Evolutionary conservation across 2,797 vertebrate species (phyloP), one percentile per base, ranked within the genome.

Genomic region (Limosa lapponica): DNA sequence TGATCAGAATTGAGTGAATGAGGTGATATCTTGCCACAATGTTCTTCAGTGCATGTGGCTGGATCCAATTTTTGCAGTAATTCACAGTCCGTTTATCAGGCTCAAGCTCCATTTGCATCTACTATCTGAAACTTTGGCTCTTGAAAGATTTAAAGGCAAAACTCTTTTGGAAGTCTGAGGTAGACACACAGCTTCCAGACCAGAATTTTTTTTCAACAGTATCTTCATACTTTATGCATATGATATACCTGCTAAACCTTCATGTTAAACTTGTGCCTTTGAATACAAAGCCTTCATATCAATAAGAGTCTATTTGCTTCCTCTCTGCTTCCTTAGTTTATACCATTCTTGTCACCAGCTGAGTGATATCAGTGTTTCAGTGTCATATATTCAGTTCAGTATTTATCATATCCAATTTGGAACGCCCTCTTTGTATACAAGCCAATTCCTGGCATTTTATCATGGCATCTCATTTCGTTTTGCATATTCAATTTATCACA

Each of bases 401-500:
- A 78, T 81, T 93, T 74, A 69, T 96, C 64, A 90, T 78, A 65
- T 93, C 36, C 41, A 91, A 5, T 84, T 92, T 93, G 52, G 19
- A 73, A 70, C 84, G 32, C 16, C 32, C 65, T 86, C 62, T 80
- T 87, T 62, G 52, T 55, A 41, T 79, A 48, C 72, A 85, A 90
- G 73, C 89, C 5, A 25, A 94, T 89, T 93, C 79, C 57, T 89
- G 27, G 8, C 23, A 69, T 82, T 71, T 89, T 73, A 87, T 75
- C 62, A 67, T 64, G 46, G 25, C 43, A 72, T 72, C 61, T 82
- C 44, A 70, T 97, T 96, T 92, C 30, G 37, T 83, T 93, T 90
- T 74, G 44, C 90, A 28, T 62, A 95, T 86, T 93, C 41, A 80
- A 92, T 96, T 92, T 90, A 95, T 84, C 34, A 70, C 36, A 30